Base-by-base conservation (phyloP, 1,140 invertebrate genomes). In the Calephelis nemesis region DNA sequence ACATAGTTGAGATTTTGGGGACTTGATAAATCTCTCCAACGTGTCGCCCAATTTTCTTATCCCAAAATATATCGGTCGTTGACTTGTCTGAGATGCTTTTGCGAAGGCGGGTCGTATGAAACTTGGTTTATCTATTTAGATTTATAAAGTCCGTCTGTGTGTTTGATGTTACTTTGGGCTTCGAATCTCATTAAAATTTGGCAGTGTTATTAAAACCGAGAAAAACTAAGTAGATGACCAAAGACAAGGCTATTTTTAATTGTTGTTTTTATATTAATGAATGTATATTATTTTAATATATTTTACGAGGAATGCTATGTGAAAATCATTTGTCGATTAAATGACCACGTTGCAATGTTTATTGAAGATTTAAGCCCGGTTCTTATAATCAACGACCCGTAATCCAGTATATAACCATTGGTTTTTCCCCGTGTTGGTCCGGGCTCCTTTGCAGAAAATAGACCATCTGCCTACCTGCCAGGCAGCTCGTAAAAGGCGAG, bases 251-350 rank as follows among this genome's bases (percentile, higher is more conserved):
- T 45, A 9, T 45, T 45, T 45, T 45, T 6, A 9, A 45, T 45
- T 30, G 30, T 30, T 19, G 15, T 19, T 19, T 19, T 19, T 2
- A 30, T 30, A 4, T 30, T 3, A 30, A 1, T 30, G 30, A 30
- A 30, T 30, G 30, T 30, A 30, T 30, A 30, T 19, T 19, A 0
- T 19, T 19, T 19, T 19, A 19, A 19, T 19, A 19, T 19, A 19
- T 19, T 19, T 19, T 19, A 19, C 6, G 42, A 45, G 6, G 8
- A 9, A 45, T 7, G 42, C 30, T 11, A 30, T 40, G 58, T 60
- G 58, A 40, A 60, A 60, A 60, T 60, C 58, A 7, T 60, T 30
- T 30, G 39, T 40, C 58, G 30, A 60, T 60, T 60, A n/a, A 60
- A 39, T n/a, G 12, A 6, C 11, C n/a, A 39, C 42, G 30, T 39